Evolutionary conservation across 2,888 invertebrate genomes (phyloP), one percentile per base, ranked within the genome.

Genomic region (Lingula anatina): DNA sequence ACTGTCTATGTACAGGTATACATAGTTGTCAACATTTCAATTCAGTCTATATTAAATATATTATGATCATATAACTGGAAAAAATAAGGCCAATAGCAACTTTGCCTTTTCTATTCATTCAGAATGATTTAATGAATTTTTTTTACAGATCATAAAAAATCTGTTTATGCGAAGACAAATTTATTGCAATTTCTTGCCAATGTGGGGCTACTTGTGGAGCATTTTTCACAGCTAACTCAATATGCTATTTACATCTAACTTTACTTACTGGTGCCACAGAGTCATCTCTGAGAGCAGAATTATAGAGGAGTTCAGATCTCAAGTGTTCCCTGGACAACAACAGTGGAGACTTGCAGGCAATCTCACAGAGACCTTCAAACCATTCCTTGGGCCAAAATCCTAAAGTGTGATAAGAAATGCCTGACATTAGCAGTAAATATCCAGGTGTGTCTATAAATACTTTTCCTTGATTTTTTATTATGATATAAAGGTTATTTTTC

Each of bases 341-440:
- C 59, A 88, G 85, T 0, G 99, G 99, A 0, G 97, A 96, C 78
- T 97, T 97, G 1, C 90, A 89, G 0, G 97, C 94, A 66, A 99
- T 96, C 78, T 94, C 92, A 79, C 93, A 92, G 3, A 99, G 95
- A 1, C 96, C 96, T 54, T 89, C 88, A 76, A 90, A 90, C 96
- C 96, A 97, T 75, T 95, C 95, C 48, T 84, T 83, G 0, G 97
- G 97, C 96, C 97, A 99, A 24, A 95, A 79, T 55, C 90, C 89
- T 85, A 60, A 40, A 50, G 20, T 20, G 12, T 24, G 5, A 12
- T 18, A n/a, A n/a, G n/a, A n/a, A n/a, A n/a, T n/a, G n/a, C n/a
- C n/a, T n/a, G n/a, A n/a, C n/a, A n/a, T n/a, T n/a, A n/a, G n/a
- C n/a, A n/a, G n/a, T n/a, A n/a, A n/a, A n/a, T n/a, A n/a, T n/a